Conservation (phyloP, 2,797 vertebrate genomes). For the Micrastur ruficollis region DNA sequence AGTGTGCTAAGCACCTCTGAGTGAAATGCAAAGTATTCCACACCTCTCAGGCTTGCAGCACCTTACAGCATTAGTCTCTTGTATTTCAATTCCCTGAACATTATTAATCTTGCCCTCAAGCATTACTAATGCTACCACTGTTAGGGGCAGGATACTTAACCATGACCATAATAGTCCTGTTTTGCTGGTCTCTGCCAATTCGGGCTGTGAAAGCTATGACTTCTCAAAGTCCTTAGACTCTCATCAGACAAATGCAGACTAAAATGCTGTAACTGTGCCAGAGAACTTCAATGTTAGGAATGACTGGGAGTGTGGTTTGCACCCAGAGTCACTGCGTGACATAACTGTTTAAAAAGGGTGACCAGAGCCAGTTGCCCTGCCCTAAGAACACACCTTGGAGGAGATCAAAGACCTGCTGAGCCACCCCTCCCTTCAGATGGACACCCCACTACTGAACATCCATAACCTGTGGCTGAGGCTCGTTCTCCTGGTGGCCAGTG, state of each 20-base stretch:
- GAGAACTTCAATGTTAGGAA: background rate
- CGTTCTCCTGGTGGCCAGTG: accelerated
- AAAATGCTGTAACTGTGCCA: background rate
- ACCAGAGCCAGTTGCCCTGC: background rate
- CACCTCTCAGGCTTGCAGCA: background rate
- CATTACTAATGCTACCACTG: background rate
- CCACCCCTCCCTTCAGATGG: background rate
- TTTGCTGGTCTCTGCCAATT: background rate
- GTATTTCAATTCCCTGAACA: background rate
- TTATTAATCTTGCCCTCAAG: background rate
- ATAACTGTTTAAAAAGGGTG: background rate
- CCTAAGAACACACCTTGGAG: background rate
- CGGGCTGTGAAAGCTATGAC: background rate
- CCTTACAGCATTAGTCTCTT: background rate
- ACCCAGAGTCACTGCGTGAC: accelerated
- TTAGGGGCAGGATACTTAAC: background rate
- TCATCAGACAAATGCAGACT: background rate
- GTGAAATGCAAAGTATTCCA: background rate
- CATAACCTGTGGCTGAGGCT: background rate
- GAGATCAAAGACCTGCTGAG: background rate
- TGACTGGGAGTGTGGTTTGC: background rate
- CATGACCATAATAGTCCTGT: background rate
- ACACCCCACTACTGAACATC: background rate
- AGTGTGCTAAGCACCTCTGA: background rate
- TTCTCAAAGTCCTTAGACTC: background rate